These are phyloP conservation scores for Cryptoprocta ferox DNA, from an alignment of 2,797 vertebrate genomes.

Conservation along the genomic window DNA sequence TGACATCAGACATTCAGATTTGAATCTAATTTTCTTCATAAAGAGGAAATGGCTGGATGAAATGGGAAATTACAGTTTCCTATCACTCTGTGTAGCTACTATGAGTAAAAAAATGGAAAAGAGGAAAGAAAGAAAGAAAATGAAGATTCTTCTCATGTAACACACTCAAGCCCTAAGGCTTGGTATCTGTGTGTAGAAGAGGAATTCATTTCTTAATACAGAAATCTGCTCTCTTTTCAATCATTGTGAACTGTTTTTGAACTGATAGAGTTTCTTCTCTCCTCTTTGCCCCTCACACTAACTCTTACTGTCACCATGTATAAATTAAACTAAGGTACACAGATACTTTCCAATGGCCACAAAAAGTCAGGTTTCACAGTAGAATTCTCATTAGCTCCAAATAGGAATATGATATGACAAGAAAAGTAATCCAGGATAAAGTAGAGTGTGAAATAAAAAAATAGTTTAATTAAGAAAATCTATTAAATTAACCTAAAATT, in stretches of 20 bases:
- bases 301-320: not conserved
- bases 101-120: not conserved
- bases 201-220: not conserved
- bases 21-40: conserved; percentile 4
- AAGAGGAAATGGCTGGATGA: not conserved
- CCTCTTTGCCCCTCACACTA: not conserved
- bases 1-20: not conserved
- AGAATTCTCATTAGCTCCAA: not conserved
- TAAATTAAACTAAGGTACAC: not conserved
- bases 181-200: not conserved
- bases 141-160: not conserved
- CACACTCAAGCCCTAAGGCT: not conserved
- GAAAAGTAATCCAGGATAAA: not conserved
- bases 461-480: not conserved
- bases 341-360: not conserved
- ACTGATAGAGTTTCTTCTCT: not conserved
- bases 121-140: not conserved
- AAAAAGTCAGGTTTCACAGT: not conserved
- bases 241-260: not conserved
- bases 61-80: not conserved
- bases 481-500: not conserved
- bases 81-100: not conserved
- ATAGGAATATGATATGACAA: not conserved
- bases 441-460: not conserved
- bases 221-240: not conserved